Percentiles rank a stretch among this genome's conserved stretches.
These are phyloP conservation scores for Gambusia yucatana DNA, from an alignment of 2,797 vertebrate genomes.

Conservation along the genomic window DNA sequence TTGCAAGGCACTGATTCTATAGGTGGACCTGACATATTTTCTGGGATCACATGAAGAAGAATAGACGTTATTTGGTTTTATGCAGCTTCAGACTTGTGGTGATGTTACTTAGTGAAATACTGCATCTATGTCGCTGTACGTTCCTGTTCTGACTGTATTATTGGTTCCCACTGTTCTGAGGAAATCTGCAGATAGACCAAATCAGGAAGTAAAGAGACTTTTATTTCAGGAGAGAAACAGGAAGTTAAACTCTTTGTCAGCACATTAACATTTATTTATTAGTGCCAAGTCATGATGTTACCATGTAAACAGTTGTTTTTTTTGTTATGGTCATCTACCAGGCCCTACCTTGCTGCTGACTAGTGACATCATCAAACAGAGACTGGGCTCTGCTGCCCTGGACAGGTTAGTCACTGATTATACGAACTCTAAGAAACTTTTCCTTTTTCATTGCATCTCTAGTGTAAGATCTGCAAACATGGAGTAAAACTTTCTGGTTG, in stretches of 20 bases:
- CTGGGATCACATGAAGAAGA: neutral
- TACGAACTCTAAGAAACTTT: neutral
- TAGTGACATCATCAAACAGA: constrained; percentile 92
- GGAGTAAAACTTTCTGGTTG: neutral
- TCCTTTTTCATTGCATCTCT: neutral
- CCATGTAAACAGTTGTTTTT: neutral
- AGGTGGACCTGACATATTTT: neutral
- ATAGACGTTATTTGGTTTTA: neutral
- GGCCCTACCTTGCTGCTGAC: constrained; percentile 90
- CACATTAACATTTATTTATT: neutral
- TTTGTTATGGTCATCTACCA: constrained; percentile 47
- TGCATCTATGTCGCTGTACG: neutral
- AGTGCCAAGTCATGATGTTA: neutral
- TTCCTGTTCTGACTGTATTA: neutral
- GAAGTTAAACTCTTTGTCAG: neutral
- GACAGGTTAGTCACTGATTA: constrained; percentile 83
- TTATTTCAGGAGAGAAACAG: neutral
- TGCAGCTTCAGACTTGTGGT: neutral
- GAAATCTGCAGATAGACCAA: neutral
- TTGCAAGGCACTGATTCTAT: neutral
- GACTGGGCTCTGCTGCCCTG: constrained; percentile 89
- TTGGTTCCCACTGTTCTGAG: neutral
- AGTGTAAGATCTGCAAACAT: neutral
- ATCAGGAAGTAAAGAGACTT: neutral
- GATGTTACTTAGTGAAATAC: neutral